These are phyloP conservation scores for Pseudolaguvia tuberculata DNA, from an alignment of 2,113 vertebrate species.

Conservation along the genomic window DNA sequence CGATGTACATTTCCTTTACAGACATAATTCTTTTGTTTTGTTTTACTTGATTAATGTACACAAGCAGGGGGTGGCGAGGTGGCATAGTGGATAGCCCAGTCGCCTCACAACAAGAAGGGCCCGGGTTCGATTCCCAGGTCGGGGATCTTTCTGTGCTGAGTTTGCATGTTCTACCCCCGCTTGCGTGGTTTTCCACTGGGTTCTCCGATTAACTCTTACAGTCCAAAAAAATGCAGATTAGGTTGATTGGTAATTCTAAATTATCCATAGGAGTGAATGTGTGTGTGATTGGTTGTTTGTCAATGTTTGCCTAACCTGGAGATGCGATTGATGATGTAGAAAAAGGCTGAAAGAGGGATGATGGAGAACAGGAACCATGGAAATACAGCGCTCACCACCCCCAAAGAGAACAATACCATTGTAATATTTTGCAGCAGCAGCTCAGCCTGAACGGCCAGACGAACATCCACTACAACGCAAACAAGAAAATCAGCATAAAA, in stretches of 20 bases:
- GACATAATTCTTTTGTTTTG: neutral
- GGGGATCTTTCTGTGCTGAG: too few species aligned
- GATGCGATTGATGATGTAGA: conserved; percentile 68
- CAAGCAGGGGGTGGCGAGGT: too few species aligned
- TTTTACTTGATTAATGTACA: neutral
- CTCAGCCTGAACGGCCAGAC: conserved; percentile 71
- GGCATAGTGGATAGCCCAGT: too few species aligned
- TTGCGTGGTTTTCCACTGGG: too few species aligned
- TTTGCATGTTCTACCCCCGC: too few species aligned
- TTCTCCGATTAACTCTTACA: too few species aligned
- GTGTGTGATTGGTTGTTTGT: too few species aligned
- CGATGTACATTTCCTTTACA: neutral
- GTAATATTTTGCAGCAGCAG: conserved; percentile 76
- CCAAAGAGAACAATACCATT: conserved; percentile 74
- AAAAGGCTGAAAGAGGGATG: conserved; percentile 67
- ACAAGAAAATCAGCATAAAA: neutral
- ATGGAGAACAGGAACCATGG: conserved; percentile 77
- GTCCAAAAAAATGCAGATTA: too few species aligned
- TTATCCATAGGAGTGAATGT: too few species aligned
- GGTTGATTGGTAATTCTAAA: too few species aligned
- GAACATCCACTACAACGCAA: conserved; percentile 70
- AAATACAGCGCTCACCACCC: conserved; percentile 70
- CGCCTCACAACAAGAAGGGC: too few species aligned
- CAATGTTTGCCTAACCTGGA: conserved; percentile 73
- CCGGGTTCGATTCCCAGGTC: too few species aligned